These are phyloP conservation scores for Strigops habroptila DNA, from an alignment of 2,113 vertebrate genomes.

Conservation along the genomic window DNA sequence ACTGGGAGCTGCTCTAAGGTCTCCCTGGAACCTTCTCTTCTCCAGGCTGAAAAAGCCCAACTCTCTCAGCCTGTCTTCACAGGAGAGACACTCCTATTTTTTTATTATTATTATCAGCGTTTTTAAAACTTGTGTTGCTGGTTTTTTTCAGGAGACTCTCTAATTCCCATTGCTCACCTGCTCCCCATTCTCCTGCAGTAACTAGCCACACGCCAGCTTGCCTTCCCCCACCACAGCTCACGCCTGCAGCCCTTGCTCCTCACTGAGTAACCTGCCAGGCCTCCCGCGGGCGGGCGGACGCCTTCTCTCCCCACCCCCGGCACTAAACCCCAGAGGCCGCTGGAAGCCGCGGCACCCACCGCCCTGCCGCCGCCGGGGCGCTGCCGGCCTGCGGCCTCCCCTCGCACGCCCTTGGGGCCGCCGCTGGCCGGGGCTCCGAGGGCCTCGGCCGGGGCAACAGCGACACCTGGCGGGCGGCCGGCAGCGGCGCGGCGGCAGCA, in stretches of 20 bases:
- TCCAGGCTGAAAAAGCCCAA: neutral
- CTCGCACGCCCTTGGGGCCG: neutral
- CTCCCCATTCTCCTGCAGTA: neutral
- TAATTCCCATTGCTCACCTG: neutral
- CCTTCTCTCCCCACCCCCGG: accelerated
- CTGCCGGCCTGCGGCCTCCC: too few relatives aligned
- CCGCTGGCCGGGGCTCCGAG: neutral
- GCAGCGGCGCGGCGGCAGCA: neutral
- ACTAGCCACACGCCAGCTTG: accelerated
- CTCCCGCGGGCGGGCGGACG: neutral
- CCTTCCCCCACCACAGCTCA: accelerated
- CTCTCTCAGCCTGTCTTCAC: neutral
- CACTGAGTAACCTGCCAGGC: neutral
- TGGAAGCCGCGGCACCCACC: accelerated
- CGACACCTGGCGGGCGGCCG: conserved; percentile 31
- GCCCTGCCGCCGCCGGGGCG: neutral
- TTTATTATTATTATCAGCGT: neutral
- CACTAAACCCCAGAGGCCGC: accelerated
- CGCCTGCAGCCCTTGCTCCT: neutral
- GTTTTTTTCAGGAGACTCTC: neutral
- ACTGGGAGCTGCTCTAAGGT: neutral
- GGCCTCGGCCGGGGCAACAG: conserved; percentile 20
- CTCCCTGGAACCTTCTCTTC: neutral
- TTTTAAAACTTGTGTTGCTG: neutral
- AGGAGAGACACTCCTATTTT: neutral